phyloP scores from a whole-genome alignment of 2,797 vertebrate species.

The Dallia pectoralis region DNA sequence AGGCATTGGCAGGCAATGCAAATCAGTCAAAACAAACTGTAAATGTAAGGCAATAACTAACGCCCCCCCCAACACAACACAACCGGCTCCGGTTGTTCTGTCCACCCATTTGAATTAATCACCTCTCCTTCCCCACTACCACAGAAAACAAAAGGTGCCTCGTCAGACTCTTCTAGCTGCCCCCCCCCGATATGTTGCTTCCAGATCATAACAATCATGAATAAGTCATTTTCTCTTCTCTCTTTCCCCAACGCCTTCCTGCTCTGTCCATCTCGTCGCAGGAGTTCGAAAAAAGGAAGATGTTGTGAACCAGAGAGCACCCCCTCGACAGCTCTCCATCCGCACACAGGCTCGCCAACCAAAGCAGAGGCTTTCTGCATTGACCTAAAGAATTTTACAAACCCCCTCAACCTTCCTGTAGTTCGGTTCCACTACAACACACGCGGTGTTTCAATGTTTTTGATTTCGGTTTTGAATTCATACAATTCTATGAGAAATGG shows the following conservation, averaged over 20 bases:
- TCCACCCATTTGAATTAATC: background rate
- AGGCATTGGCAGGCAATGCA: too few relatives aligned
- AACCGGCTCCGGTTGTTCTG: too few relatives aligned
- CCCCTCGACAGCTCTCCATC: slow-evolving; percentile 22
- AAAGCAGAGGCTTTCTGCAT: slow-evolving; percentile 38
- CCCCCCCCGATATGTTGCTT: slow-evolving; percentile 42
- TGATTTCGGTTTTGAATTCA: slow-evolving; percentile 51
- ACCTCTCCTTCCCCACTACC: slow-evolving; percentile 11
- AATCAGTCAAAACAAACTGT: too few relatives aligned
- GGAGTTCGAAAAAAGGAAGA: slow-evolving; percentile 99
- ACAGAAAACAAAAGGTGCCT: slow-evolving; percentile 20
- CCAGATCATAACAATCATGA: slow-evolving; percentile 58
- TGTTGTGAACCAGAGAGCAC: slow-evolving; percentile 79
- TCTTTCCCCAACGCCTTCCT: slow-evolving; percentile 23
- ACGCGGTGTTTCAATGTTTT: slow-evolving; percentile 53
- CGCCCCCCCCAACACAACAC: too few relatives aligned
- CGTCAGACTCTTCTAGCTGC: slow-evolving; percentile 40
- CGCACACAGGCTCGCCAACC: slow-evolving; percentile 54
- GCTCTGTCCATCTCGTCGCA: slow-evolving; percentile 57
- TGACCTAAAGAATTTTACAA: slow-evolving; percentile 25
- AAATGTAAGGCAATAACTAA: too few relatives aligned
- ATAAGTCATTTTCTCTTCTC: slow-evolving; percentile 60
- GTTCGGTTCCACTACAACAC: slow-evolving; percentile 33
- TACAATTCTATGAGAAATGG: slow-evolving; percentile 54
- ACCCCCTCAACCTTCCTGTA: slow-evolving; percentile 14